Conservation (phyloP, 2,888 invertebrate species). For the Subacronicta megacephala region DNA sequence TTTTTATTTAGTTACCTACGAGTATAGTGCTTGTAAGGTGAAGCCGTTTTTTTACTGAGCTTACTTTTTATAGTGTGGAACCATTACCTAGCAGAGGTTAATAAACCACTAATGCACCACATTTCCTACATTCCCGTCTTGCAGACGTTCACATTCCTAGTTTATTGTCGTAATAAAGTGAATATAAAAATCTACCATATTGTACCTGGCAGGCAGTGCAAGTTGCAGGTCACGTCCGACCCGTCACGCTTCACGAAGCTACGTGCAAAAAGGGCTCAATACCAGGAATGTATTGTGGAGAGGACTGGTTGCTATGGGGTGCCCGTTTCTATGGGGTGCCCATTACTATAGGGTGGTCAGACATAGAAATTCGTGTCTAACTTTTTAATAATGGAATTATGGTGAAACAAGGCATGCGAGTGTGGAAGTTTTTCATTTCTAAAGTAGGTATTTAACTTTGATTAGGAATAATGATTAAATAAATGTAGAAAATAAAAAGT, state of each 20-base stretch:
- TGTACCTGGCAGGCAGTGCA: slow-evolving; percentile 19
- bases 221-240: slow-evolving; percentile 44
- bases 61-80: neutral
- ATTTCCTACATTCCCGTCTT: neutral
- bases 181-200: slow-evolving; percentile 18
- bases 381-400: neutral
- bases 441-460: too few relatives aligned
- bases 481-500: neutral
- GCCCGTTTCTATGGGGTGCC: neutral
- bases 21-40: too few relatives aligned
- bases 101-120: neutral
- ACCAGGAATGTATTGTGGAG: slow-evolving; percentile 15
- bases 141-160: neutral
- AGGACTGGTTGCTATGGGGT: neutral
- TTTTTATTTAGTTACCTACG: too few relatives aligned
- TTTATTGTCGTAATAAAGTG: slow-evolving; percentile 17
- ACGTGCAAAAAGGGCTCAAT: slow-evolving; percentile 30
- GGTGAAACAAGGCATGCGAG: neutral
- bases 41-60: too few relatives aligned
- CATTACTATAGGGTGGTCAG: neutral
- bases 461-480: too few relatives aligned
- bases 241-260: slow-evolving; percentile 28
- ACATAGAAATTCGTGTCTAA: neutral
- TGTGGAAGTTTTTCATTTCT: neutral
- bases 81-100: neutral